Evolutionary conservation across 2,888 invertebrate genomes (phyloP), one percentile per base, ranked within the genome.

Genomic region (Scaeva pyrastri): DNA sequence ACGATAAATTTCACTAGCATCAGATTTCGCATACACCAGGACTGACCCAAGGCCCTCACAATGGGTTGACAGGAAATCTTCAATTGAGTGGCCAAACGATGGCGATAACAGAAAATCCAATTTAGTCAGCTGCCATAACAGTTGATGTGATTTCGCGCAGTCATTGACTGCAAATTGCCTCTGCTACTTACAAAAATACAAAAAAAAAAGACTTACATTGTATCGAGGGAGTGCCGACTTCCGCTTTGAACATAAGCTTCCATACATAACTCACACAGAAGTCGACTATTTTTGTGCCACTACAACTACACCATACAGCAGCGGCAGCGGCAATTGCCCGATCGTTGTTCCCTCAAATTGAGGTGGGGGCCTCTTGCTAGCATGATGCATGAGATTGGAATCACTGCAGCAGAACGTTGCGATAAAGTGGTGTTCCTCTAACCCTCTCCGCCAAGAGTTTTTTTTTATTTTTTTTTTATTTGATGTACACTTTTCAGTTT

Each of bases 401-500:
- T 86, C 86, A 86, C 77, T 86, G 86, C 86, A 86, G 82, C 86
- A 86, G 86, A 86, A 86, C 86, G 86, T 86, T 86, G 86, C 86
- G 81, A 86, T 86, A 86, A 86, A 86, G 86, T 81, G 81, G 77
- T 48, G 73, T 62, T 75, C 58, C 81, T 77, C 81, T n/a, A n/a
- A 21, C 56, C 77, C 68, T 70, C 60, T 23, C 41, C 52, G 19
- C 23, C 3, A 10, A 39, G 48, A 23, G 19, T 60, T 68, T 23
- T 64, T 52, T 50, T 58, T 56, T 23, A 26, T 21, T 39, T 36
- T 71, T 45, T 36, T 55, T 23, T 31, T 31, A 8, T 31, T 31
- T 31, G 8, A 19, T 26, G 41, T 43, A 36, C 26, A 66, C 26
- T 48, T 45, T 72, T 41, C 23, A 41, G 41, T 14, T 70, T 74